These are phyloP conservation scores for Paedocypris sp. DNA, from an alignment of 2,113 vertebrate species.

Conservation along the genomic window DNA sequence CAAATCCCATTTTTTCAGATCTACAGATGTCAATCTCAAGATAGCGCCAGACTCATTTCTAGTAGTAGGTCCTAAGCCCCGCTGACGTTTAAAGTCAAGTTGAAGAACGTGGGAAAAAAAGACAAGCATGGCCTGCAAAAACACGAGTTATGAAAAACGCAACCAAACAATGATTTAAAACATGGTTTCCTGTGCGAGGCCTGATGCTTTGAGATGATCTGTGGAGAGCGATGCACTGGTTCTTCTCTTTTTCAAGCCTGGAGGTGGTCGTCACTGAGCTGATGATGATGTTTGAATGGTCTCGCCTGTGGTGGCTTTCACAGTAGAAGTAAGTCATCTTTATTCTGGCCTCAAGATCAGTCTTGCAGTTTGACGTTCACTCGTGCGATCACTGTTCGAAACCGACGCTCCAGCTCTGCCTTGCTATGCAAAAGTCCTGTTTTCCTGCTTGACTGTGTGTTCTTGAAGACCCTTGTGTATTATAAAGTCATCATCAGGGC, in stretches of 20 bases:
- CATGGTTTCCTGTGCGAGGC: neutral
- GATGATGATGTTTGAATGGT: neutral
- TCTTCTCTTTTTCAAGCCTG: neutral
- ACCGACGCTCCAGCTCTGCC: constrained; percentile 9
- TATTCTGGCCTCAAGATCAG: neutral
- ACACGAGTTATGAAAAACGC: too few relatives aligned
- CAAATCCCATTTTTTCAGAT: neutral
- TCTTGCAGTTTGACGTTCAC: neutral
- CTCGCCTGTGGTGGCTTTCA: neutral
- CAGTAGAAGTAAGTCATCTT: neutral
- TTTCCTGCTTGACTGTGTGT: neutral
- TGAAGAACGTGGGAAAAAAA: too few relatives aligned
- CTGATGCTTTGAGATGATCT: neutral
- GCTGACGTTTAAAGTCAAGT: too few relatives aligned
- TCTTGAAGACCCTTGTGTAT: constrained; percentile 25
- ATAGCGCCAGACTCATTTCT: too few relatives aligned
- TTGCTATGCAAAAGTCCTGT: constrained; percentile 33
- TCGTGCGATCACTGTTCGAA: neutral
- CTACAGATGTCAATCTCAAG: too few relatives aligned
- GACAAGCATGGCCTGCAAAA: constrained; percentile 7
- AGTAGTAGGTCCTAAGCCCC: too few relatives aligned
- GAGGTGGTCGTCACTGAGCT: neutral
- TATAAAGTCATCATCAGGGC: constrained; percentile 8
- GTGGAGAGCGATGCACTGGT: neutral
- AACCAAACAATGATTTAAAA: too few relatives aligned